Conservation (phyloP, 1,140 invertebrate genomes). For the Limonius californicus region DNA sequence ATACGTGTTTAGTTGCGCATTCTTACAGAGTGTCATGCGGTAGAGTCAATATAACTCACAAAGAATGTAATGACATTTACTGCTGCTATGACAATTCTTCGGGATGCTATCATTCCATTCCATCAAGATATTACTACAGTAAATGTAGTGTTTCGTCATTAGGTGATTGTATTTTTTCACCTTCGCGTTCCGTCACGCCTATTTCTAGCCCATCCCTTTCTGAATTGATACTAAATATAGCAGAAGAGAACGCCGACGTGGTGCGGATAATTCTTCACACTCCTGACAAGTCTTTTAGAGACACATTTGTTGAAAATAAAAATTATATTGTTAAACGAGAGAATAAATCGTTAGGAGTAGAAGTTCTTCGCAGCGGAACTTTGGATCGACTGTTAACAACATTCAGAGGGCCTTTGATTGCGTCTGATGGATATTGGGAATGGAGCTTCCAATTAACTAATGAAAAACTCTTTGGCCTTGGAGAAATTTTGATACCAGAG, state of each 20-base stretch:
- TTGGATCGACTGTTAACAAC: constrained; percentile 41
- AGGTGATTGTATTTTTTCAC: neutral
- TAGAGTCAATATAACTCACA: constrained; percentile 21
- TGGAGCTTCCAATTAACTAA: constrained; percentile 44
- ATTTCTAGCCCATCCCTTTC: neutral
- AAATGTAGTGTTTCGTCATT: neutral
- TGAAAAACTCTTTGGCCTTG: constrained; percentile 39
- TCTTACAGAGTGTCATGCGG: constrained; percentile 37
- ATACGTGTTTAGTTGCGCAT: neutral
- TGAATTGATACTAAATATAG: neutral
- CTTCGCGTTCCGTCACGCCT: neutral
- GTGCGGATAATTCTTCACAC: neutral
- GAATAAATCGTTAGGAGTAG: constrained; percentile 17
- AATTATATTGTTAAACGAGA: neutral
- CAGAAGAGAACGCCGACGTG: neutral
- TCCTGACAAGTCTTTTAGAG: neutral
- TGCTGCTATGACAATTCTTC: constrained; percentile 37
- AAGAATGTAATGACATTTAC: constrained; percentile 26
- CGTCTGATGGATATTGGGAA: constrained; percentile 48
- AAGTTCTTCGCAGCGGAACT: constrained; percentile 24
- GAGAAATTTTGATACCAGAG: constrained; percentile 25
- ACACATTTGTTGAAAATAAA: neutral
- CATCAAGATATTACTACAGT: neutral
- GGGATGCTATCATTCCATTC: neutral
- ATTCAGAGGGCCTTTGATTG: constrained; percentile 45